These are phyloP conservation scores for Microtus oregoni DNA, from an alignment of 2,113 vertebrate genomes.

Conservation along the genomic window DNA sequence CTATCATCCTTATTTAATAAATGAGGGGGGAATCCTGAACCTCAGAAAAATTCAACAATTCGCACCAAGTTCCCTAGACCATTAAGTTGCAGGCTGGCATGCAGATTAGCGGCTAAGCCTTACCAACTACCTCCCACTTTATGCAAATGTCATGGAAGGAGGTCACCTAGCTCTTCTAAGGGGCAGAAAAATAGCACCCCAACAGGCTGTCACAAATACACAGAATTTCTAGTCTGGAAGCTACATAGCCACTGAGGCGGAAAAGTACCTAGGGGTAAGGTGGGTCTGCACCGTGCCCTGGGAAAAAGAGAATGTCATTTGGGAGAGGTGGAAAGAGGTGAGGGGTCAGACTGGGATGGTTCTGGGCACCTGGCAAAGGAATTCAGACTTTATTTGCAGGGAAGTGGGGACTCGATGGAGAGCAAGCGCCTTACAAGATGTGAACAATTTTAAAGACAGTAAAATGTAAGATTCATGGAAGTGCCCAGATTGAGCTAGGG, in stretches of 20 bases:
- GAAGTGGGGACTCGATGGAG: not conserved
- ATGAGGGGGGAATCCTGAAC: not conserved
- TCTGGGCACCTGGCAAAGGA: not conserved
- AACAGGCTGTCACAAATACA: not conserved
- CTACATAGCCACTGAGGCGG: not conserved
- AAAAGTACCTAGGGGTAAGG: not conserved
- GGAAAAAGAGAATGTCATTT: not conserved
- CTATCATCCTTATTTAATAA: not conserved
- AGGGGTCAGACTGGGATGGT: not conserved
- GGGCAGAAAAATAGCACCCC: not conserved
- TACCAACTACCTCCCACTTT: not conserved
- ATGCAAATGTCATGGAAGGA: not conserved
- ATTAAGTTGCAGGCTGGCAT: not conserved
- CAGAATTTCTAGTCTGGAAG: not conserved
- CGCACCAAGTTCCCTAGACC: not conserved
- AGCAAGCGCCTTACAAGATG: not conserved
- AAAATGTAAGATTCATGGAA: not conserved
- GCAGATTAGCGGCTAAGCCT: not conserved
- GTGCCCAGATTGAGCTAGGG: not conserved
- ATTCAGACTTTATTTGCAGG: not conserved
- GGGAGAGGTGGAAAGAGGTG: not conserved
- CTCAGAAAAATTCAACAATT: not conserved
- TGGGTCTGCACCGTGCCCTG: not conserved
- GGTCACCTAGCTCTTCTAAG: not conserved
- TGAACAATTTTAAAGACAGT: conserved; percentile 19